These are phyloP conservation scores for Rhea pennata DNA, from an alignment of 2,113 vertebrate species.

Conservation along the genomic window DNA sequence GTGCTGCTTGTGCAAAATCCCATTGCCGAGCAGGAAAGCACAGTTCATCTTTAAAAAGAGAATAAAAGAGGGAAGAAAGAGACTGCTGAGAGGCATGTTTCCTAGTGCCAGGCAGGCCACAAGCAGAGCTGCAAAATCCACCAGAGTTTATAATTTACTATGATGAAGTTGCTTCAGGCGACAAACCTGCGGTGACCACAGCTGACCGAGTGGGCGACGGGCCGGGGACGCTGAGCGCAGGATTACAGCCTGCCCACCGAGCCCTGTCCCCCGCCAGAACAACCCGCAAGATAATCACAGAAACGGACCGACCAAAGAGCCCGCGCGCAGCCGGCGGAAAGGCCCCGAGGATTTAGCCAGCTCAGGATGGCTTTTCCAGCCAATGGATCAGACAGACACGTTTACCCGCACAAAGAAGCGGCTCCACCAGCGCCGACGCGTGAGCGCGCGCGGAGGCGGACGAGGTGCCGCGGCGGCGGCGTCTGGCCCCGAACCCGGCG, in stretches of 20 bases:
- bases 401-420: not conserved
- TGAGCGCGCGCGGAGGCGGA: no score
- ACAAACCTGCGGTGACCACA: not conserved
- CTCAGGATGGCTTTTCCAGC: not conserved
- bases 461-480: no score
- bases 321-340: fast-evolving
- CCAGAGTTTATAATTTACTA: not conserved
- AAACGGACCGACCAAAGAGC: not conserved
- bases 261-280: not conserved
- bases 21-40: not conserved
- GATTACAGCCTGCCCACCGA: not conserved
- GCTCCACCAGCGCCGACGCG: not conserved
- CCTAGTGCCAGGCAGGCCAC: not conserved
- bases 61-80: not conserved
- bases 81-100: not conserved
- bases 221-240: not conserved
- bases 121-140: not conserved
- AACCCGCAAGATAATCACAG: not conserved
- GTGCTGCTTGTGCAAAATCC: not conserved
- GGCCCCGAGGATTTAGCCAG: not conserved
- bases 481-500: no score
- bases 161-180: not conserved
- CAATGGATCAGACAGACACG: not conserved
- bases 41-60: not conserved
- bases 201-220: not conserved